Conservation (phyloP, 1,140 invertebrate species). For the Heliconius hewitsoni region DNA sequence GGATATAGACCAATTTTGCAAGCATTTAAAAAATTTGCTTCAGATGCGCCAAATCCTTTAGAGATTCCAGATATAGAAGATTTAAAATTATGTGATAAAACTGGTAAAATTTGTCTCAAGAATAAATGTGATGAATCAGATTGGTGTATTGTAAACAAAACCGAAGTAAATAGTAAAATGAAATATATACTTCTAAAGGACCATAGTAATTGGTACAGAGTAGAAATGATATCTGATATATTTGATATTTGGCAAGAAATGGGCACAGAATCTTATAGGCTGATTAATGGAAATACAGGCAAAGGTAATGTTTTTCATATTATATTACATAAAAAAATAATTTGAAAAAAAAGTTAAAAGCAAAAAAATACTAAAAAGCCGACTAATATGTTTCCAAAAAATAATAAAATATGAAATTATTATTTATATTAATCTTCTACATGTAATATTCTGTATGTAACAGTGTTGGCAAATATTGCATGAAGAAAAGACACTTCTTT, state of each 20-base stretch:
- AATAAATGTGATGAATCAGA: slow-evolving; percentile 51
- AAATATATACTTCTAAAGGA: slow-evolving; percentile 53
- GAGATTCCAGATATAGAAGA: slow-evolving; percentile 60
- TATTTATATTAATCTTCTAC: too few species aligned
- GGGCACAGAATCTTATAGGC: slow-evolving; percentile 70
- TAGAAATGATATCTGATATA: slow-evolving; percentile 42
- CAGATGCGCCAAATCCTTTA: slow-evolving; percentile 40
- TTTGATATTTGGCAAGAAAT: slow-evolving; percentile 51
- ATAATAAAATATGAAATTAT: too few species aligned
- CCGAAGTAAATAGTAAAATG: slow-evolving; percentile 49
- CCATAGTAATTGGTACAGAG: slow-evolving; percentile 57
- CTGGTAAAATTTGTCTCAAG: slow-evolving; percentile 55
- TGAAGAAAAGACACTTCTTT: too few species aligned
- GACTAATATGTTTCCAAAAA: too few species aligned
- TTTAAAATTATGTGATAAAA: slow-evolving; percentile 54
- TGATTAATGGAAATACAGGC: slow-evolving; percentile 82
- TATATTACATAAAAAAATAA: neutral
- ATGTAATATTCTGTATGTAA: too few species aligned
- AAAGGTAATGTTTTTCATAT: slow-evolving; percentile 51
- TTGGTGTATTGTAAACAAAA: slow-evolving; percentile 55
- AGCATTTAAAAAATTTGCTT: slow-evolving; percentile 86
- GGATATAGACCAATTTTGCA: slow-evolving; percentile 90
- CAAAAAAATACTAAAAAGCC: too few species aligned
- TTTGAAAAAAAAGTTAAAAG: too few species aligned
- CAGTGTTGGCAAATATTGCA: too few species aligned